A percentile compares a stretch with the other conserved stretches of the same genome.
Conservation (phyloP, 1,140 invertebrate species). For the Drosophila pseudoobscura region DNA sequence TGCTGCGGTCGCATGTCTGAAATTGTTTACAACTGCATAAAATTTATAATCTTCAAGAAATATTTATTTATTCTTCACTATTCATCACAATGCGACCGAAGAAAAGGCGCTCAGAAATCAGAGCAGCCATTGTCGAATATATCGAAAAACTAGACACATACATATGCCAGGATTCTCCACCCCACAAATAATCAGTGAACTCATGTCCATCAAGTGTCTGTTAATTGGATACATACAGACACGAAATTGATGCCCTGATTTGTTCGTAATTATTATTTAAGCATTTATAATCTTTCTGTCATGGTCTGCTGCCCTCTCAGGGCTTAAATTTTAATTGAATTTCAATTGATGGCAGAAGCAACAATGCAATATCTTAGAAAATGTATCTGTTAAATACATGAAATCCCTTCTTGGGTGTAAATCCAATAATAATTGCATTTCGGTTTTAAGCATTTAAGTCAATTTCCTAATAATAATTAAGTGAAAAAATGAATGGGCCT, state of each 20-base stretch:
- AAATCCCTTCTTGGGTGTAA: slow-evolving; percentile 36
- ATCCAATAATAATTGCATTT: slow-evolving; percentile 63
- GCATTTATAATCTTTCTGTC: slow-evolving; percentile 26
- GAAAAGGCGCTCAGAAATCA: slow-evolving; percentile 49
- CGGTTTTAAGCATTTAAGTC: slow-evolving; percentile 32
- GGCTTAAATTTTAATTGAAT: slow-evolving; percentile 62
- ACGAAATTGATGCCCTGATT: slow-evolving; percentile 18
- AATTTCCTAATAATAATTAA: slow-evolving; percentile 31
- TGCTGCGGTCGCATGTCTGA: slow-evolving; percentile 41
- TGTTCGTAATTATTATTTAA: slow-evolving; percentile 30
- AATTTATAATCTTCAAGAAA: slow-evolving; percentile 80
- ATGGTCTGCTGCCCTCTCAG: slow-evolving; percentile 9
- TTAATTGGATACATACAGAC: slow-evolving; percentile 20
- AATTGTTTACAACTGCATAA: slow-evolving; percentile 80
- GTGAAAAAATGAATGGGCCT: slow-evolving; percentile 23
- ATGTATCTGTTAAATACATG: slow-evolving; percentile 5
- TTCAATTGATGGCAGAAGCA: neutral
- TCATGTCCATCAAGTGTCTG: slow-evolving; percentile 7
- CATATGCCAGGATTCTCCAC: neutral
- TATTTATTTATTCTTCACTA: slow-evolving; percentile 74
- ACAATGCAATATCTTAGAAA: no score
- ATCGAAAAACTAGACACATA: neutral
- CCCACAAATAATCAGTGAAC: neutral
- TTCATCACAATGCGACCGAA: slow-evolving; percentile 46
- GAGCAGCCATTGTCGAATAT: slow-evolving; percentile 10